Evolutionary conservation across 2,797 vertebrate genomes (phyloP).

Genomic region (Ptychobarbus kaznakovi): DNA sequence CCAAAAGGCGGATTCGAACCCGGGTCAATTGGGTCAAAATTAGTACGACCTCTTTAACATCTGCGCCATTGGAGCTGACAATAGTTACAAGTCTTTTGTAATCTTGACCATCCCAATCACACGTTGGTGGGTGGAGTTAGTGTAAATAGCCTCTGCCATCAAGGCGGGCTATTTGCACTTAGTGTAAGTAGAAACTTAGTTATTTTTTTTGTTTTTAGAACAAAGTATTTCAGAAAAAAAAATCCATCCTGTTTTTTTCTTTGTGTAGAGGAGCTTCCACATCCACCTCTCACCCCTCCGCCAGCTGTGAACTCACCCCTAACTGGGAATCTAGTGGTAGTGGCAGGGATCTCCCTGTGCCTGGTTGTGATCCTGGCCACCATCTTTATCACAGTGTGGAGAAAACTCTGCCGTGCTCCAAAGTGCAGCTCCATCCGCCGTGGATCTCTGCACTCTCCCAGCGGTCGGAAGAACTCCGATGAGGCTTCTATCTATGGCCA

Average conservation of each 20-base stretch:
- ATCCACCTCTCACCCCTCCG: conserved; percentile 65
- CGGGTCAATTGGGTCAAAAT: too few relatives aligned
- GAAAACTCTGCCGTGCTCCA: conserved; percentile 85
- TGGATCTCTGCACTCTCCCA: conserved; percentile 81
- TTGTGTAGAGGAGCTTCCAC: conserved; percentile 55
- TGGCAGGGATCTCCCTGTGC: conserved; percentile 91
- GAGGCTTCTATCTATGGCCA: conserved; percentile 91
- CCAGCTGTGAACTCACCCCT: conserved; percentile 59
- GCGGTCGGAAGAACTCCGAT: conserved; percentile 89
- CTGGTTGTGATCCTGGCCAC: conserved; percentile 90
- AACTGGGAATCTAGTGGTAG: conserved; percentile 87
- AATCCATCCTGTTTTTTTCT: neutral
- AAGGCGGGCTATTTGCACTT: too few relatives aligned
- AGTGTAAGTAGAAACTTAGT: too few relatives aligned
- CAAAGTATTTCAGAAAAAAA: neutral
- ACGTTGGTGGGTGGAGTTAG: too few relatives aligned
- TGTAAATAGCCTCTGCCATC: too few relatives aligned
- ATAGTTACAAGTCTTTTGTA: too few relatives aligned
- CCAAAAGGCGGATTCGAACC: too few relatives aligned
- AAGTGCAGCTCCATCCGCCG: conserved; percentile 82
- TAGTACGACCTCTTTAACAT: too few relatives aligned
- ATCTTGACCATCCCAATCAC: too few relatives aligned
- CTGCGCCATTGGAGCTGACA: too few relatives aligned
- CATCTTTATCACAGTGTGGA: conserved; percentile 89
- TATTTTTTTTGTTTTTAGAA: neutral